These are phyloP conservation scores for Cryptoblepharus egeriae DNA, from an alignment of 2,797 vertebrate genomes.

Conservation along the genomic window DNA sequence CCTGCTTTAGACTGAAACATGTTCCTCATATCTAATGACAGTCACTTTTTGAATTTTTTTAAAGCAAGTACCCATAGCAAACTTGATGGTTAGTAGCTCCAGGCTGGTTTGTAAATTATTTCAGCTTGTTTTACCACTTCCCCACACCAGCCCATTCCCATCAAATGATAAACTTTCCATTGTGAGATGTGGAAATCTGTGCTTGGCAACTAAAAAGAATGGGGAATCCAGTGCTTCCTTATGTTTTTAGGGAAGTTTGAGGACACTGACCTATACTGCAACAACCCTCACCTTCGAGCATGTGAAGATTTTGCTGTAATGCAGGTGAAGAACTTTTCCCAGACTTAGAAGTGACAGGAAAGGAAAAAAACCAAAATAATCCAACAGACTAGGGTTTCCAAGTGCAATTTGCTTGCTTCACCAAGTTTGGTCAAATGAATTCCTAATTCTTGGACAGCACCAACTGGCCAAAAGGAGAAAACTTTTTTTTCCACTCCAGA, in stretches of 20 bases:
- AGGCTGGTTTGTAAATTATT: constrained; percentile 16
- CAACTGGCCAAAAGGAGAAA: too few relatives aligned
- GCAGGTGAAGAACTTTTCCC: neutral
- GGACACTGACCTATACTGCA: too few relatives aligned
- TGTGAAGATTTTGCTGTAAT: neutral
- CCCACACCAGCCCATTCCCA: constrained; percentile 5
- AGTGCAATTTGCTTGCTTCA: neutral
- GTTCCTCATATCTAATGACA: neutral
- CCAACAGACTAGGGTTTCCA: neutral
- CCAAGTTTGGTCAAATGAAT: neutral
- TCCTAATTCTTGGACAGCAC: neutral
- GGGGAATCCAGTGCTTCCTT: too few relatives aligned
- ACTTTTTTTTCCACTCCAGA: neutral
- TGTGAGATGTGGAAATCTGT: too few relatives aligned
- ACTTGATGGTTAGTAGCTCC: neutral
- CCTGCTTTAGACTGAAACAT: neutral
- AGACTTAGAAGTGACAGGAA: neutral
- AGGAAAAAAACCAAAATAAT: neutral
- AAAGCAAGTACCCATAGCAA: neutral
- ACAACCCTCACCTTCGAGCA: too few relatives aligned
- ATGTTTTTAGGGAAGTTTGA: too few relatives aligned
- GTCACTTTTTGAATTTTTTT: neutral
- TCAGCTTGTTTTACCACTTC: neutral
- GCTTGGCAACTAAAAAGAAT: too few relatives aligned
- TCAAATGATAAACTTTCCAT: constrained; percentile 24